Conservation (phyloP, 1,140 invertebrate genomes). For the Trigoniulus corallinus region DNA sequence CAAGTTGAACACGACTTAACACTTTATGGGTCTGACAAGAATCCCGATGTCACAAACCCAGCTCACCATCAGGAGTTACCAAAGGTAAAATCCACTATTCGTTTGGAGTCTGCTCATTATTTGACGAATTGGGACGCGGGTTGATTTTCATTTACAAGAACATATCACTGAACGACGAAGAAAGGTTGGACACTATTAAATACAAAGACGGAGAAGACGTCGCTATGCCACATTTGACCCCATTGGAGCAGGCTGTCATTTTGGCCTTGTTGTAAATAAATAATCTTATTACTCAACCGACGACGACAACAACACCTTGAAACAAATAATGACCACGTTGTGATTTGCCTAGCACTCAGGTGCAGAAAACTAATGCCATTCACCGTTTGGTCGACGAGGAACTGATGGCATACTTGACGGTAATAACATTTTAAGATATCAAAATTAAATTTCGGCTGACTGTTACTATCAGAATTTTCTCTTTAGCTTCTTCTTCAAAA, state of each 20-base stretch:
- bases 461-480: not conserved
- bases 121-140: not conserved
- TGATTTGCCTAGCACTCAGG: conserved; percentile 33
- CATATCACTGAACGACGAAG: conserved; percentile 62
- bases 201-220: conserved; percentile 42
- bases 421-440: conserved; percentile 22
- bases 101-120: not conserved
- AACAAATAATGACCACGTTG: too few species aligned
- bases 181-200: conserved; percentile 55
- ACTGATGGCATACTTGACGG: conserved; percentile 53
- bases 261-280: conserved; percentile 45
- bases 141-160: conserved; percentile 23
- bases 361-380: conserved; percentile 50
- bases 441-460: not conserved
- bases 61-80: conserved; percentile 10
- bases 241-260: conserved; percentile 59
- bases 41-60: conserved; percentile 26
- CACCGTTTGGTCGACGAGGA: conserved; percentile 63
- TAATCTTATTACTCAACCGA: conserved; percentile 5
- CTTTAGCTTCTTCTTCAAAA: conserved; percentile 25
- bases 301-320: conserved; percentile 7
- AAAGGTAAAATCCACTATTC: not conserved
- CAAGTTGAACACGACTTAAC: conserved; percentile 20
- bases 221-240: conserved; percentile 37
- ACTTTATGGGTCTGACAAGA: too few species aligned